phyloP scores from a whole-genome alignment of 2,113 vertebrate species.

The Lucifuga dentata region DNA sequence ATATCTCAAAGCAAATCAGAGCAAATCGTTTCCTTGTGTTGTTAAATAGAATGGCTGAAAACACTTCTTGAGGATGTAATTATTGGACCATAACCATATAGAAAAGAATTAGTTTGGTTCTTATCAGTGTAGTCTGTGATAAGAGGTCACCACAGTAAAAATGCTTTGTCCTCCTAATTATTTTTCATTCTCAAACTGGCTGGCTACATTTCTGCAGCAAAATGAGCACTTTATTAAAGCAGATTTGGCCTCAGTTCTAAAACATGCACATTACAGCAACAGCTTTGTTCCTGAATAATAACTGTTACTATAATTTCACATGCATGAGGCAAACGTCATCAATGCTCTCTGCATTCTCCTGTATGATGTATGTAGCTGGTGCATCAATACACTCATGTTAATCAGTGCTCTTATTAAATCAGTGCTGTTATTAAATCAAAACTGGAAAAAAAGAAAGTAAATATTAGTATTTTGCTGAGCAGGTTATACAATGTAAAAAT shows the following conservation, averaged over 20 bases:
- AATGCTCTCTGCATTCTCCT: too few relatives aligned
- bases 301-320: constrained; percentile 49
- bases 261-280: constrained; percentile 23
- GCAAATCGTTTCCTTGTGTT: constrained; percentile 32
- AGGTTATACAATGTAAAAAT: too few relatives aligned
- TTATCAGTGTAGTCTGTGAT: constrained; percentile 36
- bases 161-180: constrained; percentile 17
- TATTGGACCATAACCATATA: constrained; percentile 49
- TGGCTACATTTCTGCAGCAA: too few relatives aligned
- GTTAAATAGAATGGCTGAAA: constrained; percentile 29
- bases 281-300: constrained; percentile 32
- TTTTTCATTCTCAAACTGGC: background rate
- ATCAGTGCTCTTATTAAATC: too few relatives aligned
- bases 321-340: too few relatives aligned
- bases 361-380: too few relatives aligned
- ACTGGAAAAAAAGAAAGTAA: too few relatives aligned
- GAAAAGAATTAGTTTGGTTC: constrained; percentile 20
- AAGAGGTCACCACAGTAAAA: too few relatives aligned
- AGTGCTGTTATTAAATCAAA: too few relatives aligned
- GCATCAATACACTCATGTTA: too few relatives aligned
- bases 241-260: constrained; percentile 22
- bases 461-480: too few relatives aligned
- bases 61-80: constrained; percentile 35
- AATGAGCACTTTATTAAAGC: constrained; percentile 37
- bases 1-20: constrained; percentile 60